Evolutionary conservation across 2,888 invertebrate species (phyloP).

Genomic region (Lomographa bimaculata): DNA sequence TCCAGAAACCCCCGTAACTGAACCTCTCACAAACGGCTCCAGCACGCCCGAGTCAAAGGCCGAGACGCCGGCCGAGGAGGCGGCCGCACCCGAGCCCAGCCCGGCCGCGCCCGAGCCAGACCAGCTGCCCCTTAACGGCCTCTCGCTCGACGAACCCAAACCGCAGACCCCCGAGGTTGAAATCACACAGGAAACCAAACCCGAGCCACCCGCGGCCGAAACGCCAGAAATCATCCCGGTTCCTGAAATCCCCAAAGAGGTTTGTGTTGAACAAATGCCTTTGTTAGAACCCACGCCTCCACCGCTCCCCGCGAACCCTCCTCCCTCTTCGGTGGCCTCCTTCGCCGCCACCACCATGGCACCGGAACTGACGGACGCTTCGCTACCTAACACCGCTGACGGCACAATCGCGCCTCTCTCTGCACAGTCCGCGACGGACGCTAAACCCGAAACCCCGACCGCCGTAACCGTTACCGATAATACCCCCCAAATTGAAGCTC

Average conservation of each 20-base stretch:
- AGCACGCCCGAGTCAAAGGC: conserved; percentile 70
- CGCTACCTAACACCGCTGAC: conserved; percentile 70
- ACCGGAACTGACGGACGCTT: conserved; percentile 74
- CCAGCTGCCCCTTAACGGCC: conserved; percentile 69
- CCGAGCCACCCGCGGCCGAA: conserved; percentile 58
- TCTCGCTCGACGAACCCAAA: conserved; percentile 65
- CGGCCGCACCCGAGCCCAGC: conserved; percentile 41
- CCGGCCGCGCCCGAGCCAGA: conserved; percentile 53
- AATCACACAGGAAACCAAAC: conserved; percentile 55
- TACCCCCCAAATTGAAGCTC: conserved; percentile 36
- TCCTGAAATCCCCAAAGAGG: conserved; percentile 78
- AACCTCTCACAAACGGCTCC: conserved; percentile 75
- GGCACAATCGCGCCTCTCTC: conserved; percentile 54
- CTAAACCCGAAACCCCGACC: conserved; percentile 40
- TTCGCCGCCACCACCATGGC: conserved; percentile 88
- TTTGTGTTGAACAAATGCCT: conserved; percentile 84
- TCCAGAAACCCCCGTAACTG: conserved; percentile 77
- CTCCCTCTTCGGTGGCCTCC: conserved; percentile 89
- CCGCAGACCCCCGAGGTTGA: conserved; percentile 49
- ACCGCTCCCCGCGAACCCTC: conserved; percentile 89
- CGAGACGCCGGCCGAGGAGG: conserved; percentile 52
- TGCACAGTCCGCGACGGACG: conserved; percentile 49
- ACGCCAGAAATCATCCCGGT: conserved; percentile 61
- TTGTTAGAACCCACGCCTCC: conserved; percentile 87
- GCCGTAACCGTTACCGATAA: conserved; percentile 3